phyloP scores from a whole-genome alignment of 2,888 invertebrate genomes.

The Mesorhabditis sp. region DNA sequence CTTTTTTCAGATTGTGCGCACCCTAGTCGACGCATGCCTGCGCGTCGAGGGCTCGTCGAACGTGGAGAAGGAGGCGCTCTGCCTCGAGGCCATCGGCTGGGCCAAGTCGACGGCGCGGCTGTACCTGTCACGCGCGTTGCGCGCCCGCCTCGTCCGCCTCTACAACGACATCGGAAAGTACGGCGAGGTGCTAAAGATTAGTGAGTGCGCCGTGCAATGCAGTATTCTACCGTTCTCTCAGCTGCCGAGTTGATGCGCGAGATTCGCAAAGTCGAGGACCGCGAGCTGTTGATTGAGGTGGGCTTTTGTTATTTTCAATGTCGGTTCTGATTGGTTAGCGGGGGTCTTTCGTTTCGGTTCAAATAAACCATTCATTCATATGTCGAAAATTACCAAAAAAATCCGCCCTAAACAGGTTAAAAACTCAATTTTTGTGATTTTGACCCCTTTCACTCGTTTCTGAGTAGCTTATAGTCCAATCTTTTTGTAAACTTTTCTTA shows the following conservation, averaged over 20 bases:
- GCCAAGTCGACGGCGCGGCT: constrained; percentile 94
- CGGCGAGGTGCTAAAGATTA: constrained; percentile 58
- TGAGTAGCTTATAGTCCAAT: background rate
- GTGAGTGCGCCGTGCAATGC: constrained; percentile 43
- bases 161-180: constrained; percentile 66
- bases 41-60: background rate
- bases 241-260: constrained; percentile 76
- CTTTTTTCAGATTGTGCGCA: constrained; percentile 2
- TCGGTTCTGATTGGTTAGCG: constrained; percentile 63
- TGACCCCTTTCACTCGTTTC: background rate
- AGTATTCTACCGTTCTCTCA: constrained; percentile 11
- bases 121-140: constrained; percentile 89
- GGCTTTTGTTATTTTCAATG: constrained; percentile 67
- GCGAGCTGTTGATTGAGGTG: constrained; percentile 95
- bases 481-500: background rate
- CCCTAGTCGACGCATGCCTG: background rate
- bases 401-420: too few species aligned
- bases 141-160: constrained; percentile 87
- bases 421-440: too few species aligned
- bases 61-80: constrained; percentile 60
- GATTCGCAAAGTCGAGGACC: constrained; percentile 96
- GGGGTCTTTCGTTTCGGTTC: constrained; percentile 66
- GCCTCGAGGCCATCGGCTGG: constrained; percentile 95
- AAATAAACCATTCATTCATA: too few species aligned
- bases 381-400: too few species aligned